phyloP scores from a whole-genome alignment of 2,888 invertebrate species.

The Pristionchus mayeri region DNA sequence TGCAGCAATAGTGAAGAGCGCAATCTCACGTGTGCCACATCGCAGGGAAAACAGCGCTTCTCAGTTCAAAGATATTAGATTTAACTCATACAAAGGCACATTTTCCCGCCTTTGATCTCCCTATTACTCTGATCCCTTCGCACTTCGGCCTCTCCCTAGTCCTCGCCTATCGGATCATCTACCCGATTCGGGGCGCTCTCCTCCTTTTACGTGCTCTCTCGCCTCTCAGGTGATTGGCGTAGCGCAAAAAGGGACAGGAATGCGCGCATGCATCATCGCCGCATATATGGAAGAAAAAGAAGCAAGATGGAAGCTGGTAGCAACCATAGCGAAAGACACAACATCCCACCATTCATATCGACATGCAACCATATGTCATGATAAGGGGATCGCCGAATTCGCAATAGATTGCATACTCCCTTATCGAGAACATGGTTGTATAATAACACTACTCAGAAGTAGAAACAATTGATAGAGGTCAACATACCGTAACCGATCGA shows the following conservation, averaged over 20 bases:
- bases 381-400: not conserved
- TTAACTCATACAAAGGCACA: too few species aligned
- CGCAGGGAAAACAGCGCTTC: too few species aligned
- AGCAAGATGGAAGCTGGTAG: slow-evolving; percentile 18
- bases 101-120: not conserved
- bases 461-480: too few species aligned
- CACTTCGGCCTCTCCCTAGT: not conserved
- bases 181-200: not conserved
- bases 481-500: not conserved
- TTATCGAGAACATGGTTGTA: not conserved
- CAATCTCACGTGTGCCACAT: too few species aligned
- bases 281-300: not conserved
- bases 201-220: not conserved
- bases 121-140: not conserved
- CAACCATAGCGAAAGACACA: not conserved
- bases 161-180: slow-evolving; percentile 21
- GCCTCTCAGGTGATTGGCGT: not conserved
- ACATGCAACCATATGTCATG: too few species aligned
- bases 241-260: slow-evolving; percentile 11
- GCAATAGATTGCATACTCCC: too few species aligned
- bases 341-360: not conserved
- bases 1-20: too few species aligned
- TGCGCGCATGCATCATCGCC: not conserved
- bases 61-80: too few species aligned
- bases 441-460: too few species aligned